phyloP scores from a whole-genome alignment of 1,140 invertebrate species.

The Cotesia glomerata region DNA sequence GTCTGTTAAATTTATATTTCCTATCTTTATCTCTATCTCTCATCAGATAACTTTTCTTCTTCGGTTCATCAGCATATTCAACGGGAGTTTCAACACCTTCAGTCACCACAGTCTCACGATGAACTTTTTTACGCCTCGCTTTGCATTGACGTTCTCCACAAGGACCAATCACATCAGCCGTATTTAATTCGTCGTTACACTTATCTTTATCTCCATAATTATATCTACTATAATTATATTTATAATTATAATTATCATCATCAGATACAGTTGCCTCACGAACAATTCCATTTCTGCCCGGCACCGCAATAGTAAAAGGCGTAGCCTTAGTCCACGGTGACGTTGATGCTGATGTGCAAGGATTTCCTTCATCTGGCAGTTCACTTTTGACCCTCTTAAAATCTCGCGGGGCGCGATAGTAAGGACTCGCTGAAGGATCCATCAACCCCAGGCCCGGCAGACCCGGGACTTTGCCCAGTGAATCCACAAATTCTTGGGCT shows the following conservation, averaged over 20 bases:
- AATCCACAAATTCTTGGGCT: conserved; percentile 53
- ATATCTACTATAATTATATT: no score
- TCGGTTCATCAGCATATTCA: neutral
- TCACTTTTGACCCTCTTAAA: conserved; percentile 7
- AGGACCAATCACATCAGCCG: conserved; percentile 38
- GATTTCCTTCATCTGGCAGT: conserved; percentile 3
- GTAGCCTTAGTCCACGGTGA: neutral
- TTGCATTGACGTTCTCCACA: conserved; percentile 49
- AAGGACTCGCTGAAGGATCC: conserved; percentile 54
- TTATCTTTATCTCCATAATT: conserved; percentile 39
- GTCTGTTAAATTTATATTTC: neutral
- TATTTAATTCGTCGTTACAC: conserved; percentile 29
- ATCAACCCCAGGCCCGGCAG: conserved; percentile 49
- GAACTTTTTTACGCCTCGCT: conserved; percentile 39
- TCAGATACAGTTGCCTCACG: conserved; percentile 42
- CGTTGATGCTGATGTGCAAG: neutral
- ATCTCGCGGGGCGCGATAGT: conserved; percentile 37
- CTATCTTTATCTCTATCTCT: neutral
- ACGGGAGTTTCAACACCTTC: neutral
- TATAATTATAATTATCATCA: no score
- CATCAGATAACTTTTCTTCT: neutral
- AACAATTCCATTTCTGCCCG: conserved; percentile 40
- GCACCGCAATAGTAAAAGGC: conserved; percentile 27
- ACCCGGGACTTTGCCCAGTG: conserved; percentile 49
- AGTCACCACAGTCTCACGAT: neutral